These are phyloP conservation scores for Formica selysi DNA, from an alignment of 1,140 invertebrate genomes.

Conservation along the genomic window DNA sequence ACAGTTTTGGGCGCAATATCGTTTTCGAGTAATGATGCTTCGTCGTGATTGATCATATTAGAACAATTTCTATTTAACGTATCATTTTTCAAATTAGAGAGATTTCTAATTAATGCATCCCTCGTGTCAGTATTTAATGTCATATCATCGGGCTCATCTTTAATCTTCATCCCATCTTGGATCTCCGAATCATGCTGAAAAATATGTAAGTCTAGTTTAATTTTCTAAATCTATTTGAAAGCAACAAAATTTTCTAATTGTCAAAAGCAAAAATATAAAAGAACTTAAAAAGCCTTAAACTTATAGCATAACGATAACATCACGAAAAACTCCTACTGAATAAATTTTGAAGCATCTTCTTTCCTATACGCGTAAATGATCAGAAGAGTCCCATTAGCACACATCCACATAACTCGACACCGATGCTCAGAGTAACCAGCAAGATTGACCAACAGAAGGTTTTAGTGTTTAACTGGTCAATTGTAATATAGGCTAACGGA, in stretches of 20 bases:
- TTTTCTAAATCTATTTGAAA: neutral
- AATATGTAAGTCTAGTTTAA: conserved; percentile 47
- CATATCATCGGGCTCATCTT: conserved; percentile 36
- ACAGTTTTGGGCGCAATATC: neutral
- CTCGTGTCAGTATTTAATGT: neutral
- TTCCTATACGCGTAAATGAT: too few relatives aligned
- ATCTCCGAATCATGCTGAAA: conserved; percentile 50
- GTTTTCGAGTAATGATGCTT: neutral
- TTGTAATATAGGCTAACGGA: too few relatives aligned
- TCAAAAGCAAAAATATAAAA: neutral
- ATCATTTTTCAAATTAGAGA: neutral
- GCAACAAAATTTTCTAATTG: neutral
- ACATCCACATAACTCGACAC: too few relatives aligned
- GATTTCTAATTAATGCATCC: neutral
- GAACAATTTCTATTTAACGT: neutral
- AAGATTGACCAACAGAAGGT: too few relatives aligned
- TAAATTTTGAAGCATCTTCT: too few relatives aligned
- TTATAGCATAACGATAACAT: neutral
- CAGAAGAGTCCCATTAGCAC: too few relatives aligned
- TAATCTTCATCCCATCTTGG: conserved; percentile 30
- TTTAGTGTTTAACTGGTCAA: too few relatives aligned
- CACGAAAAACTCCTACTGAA: too few relatives aligned
- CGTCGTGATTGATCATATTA: neutral
- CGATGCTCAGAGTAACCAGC: too few relatives aligned
- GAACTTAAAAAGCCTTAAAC: neutral